phyloP scores from a whole-genome alignment of 1,140 invertebrate genomes.

The Cotesia typhae region DNA sequence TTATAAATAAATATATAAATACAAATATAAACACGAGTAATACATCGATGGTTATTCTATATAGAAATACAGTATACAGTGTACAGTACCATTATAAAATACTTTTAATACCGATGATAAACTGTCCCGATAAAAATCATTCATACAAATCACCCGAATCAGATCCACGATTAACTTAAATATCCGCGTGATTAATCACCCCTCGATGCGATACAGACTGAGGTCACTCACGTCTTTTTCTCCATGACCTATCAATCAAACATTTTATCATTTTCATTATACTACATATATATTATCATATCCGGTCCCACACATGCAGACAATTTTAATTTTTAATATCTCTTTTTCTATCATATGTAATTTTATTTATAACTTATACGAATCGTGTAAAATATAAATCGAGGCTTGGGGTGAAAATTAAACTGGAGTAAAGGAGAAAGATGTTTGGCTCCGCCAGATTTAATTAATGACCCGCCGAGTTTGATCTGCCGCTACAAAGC shows the following conservation, averaged over 20 bases:
- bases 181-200: slow-evolving; percentile 35
- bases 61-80: neutral
- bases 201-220: too few species aligned
- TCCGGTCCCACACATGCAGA: too few species aligned
- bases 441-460: slow-evolving; percentile 52
- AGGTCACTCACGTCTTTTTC: too few species aligned
- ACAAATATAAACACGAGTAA: neutral
- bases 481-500: slow-evolving; percentile 60
- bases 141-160: slow-evolving; percentile 57
- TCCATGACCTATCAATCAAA: too few species aligned
- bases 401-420: slow-evolving; percentile 20
- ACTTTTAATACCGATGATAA: slow-evolving; percentile 51
- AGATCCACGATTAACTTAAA: slow-evolving; percentile 59
- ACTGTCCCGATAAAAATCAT: slow-evolving; percentile 54
- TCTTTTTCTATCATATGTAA: too few species aligned
- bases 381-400: slow-evolving; percentile 25
- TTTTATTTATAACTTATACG: slow-evolving; percentile 28
- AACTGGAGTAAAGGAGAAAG: neutral
- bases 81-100: slow-evolving; percentile 39
- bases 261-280: too few species aligned
- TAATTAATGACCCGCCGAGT: slow-evolving; percentile 62
- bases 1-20: slow-evolving; percentile 22
- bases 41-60: slow-evolving; percentile 20
- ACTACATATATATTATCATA: too few species aligned
- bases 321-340: too few species aligned